These are phyloP conservation scores for Myoxocephalus aenaeus DNA, from an alignment of 2,797 vertebrate species.

Conservation along the genomic window DNA sequence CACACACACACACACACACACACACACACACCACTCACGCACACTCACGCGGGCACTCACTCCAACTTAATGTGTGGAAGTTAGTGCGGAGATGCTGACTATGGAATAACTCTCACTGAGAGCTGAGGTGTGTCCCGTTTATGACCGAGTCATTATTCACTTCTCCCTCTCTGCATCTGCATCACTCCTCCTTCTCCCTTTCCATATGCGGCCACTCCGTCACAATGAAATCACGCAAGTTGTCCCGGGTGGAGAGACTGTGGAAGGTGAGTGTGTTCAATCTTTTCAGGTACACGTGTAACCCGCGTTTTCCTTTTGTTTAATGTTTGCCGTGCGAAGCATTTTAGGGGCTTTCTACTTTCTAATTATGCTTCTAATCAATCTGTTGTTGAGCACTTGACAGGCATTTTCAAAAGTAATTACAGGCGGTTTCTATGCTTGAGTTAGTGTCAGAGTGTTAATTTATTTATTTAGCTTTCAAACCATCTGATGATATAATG, in stretches of 20 bases:
- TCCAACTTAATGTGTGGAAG: slow-evolving; percentile 77
- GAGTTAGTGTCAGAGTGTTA: slow-evolving; percentile 41
- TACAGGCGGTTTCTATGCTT: slow-evolving; percentile 28
- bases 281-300: slow-evolving; percentile 9
- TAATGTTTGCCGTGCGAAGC: not conserved
- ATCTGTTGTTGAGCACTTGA: slow-evolving; percentile 31
- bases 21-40: slow-evolving; percentile 10
- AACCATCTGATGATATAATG: slow-evolving; percentile 61
- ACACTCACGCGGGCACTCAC: slow-evolving; percentile 27
- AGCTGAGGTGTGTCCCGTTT: slow-evolving; percentile 87
- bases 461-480: slow-evolving; percentile 63
- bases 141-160: slow-evolving; percentile 80
- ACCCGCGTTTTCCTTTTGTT: slow-evolving; percentile 2
- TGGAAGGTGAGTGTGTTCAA: slow-evolving; percentile 90
- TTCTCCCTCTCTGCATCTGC: slow-evolving; percentile 65
- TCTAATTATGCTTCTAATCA: slow-evolving; percentile 43
- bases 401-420: slow-evolving; percentile 45
- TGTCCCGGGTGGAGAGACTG: slow-evolving; percentile 88
- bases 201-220: slow-evolving; percentile 42
- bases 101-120: slow-evolving; percentile 83
- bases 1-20: slow-evolving; percentile 10
- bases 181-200: slow-evolving; percentile 50
- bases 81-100: slow-evolving; percentile 84
- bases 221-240: slow-evolving; percentile 88
- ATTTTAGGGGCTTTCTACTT: slow-evolving; percentile 18